Base-by-base conservation (phyloP, 1,140 invertebrate genomes). In the Aphis craccivora region DNA sequence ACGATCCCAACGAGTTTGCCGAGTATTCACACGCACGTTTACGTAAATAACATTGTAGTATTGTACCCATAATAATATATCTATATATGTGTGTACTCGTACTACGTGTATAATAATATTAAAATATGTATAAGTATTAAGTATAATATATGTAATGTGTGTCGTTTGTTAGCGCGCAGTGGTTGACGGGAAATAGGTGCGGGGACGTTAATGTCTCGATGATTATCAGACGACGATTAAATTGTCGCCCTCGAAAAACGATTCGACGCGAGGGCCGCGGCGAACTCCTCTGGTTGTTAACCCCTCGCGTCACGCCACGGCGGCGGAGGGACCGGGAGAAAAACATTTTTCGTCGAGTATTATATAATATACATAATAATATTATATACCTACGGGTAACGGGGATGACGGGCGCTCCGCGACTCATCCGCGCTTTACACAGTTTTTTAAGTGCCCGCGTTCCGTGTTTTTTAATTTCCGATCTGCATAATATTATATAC, bases 381-480 rank as follows among this genome's bases (percentile, higher is more conserved):
- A 67, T 67, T 14, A 67, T 76, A 18, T n/a, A 76, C 14, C 14
- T 76, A 18, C 60, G 30, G 60, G 14, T 30, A 76, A 18, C 60
- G 30, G 60, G 14, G 60, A 76, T n/a, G 30, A 67, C 60, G 60
- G 55, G 3, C 30, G 60, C 4, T n/a, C 14, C 30, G 25, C 30
- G 48, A 18, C 30, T 76, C 60, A n/a, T 18, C 30, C 30, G 30
- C 48, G 48, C 14, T n/a, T 67, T 1, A 51, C 14, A n/a, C 60
- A 1, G 60, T 76, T n/a, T 76, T 76, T n/a, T 2, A 76, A n/a
- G 60, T 76, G 60, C 14, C 60, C 30, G 60, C 60, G 30, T 9
- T 76, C 60, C 60, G 60, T 76, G 60, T n/a, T 76, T 76, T 76
- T 76, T n/a, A 76, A 76, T 76, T 76, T 76, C 60, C 60, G 60